Evolutionary conservation across 2,888 invertebrate genomes (phyloP).

Genomic region (Oscheius sp.): DNA sequence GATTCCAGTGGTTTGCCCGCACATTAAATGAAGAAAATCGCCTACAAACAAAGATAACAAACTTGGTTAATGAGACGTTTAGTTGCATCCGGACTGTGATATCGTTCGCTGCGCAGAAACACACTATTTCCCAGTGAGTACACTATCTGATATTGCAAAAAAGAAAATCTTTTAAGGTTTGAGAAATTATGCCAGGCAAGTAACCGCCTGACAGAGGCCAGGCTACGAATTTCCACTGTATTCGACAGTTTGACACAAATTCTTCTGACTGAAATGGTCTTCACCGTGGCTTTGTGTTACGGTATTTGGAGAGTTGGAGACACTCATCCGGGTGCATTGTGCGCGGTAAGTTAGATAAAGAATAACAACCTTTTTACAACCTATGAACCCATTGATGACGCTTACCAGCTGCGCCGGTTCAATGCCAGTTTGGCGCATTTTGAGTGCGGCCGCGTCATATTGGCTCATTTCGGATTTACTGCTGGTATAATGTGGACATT

Average conservation of each 20-base stretch:
- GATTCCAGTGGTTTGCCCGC: slow-evolving; percentile 70
- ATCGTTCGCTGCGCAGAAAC: slow-evolving; percentile 70
- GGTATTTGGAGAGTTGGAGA: slow-evolving; percentile 69
- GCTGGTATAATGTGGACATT: too few species aligned
- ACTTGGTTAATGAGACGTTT: slow-evolving; percentile 71
- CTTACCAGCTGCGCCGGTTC: too few species aligned
- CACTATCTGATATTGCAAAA: too few species aligned
- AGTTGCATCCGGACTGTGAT: slow-evolving; percentile 70
- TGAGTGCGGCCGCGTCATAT: too few species aligned
- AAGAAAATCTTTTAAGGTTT: slow-evolving; percentile 54
- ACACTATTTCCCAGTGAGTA: slow-evolving; percentile 68
- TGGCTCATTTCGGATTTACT: too few species aligned
- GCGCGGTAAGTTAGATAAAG: slow-evolving; percentile 51
- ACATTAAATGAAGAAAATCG: slow-evolving; percentile 68
- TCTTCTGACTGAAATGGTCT: slow-evolving; percentile 70
- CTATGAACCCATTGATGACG: too few species aligned
- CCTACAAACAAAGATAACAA: slow-evolving; percentile 69
- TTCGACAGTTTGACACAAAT: slow-evolving; percentile 72
- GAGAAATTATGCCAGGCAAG: slow-evolving; percentile 62
- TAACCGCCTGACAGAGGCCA: slow-evolving; percentile 63
- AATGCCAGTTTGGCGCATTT: too few species aligned
- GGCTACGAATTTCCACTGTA: slow-evolving; percentile 69
- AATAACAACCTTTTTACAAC: too few species aligned
- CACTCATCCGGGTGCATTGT: slow-evolving; percentile 67
- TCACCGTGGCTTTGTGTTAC: slow-evolving; percentile 70